Evolutionary conservation across 2,797 vertebrate genomes (phyloP).

Genomic region (Neoniphon sammara): DNA sequence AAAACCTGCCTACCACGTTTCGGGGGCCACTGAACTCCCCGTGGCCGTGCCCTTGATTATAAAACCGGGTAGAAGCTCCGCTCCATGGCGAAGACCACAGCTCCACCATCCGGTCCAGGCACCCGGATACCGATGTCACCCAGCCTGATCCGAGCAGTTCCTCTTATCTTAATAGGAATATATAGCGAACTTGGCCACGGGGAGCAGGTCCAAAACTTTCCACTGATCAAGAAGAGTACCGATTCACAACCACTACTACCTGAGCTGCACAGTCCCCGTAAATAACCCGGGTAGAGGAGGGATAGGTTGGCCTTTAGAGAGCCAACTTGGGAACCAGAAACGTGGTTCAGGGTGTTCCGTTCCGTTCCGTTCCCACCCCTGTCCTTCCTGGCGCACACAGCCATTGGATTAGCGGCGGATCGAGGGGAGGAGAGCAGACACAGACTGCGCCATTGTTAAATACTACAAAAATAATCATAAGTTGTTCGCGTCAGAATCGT

Average conservation of each 20-base stretch:
- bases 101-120: conserved; percentile 53
- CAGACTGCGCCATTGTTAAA: conserved; percentile 86
- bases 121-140: conserved; percentile 57
- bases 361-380: conserved; percentile 76
- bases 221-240: conserved; percentile 23
- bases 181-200: conserved; percentile 49
- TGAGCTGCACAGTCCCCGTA: conserved; percentile 58
- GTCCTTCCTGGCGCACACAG: conserved; percentile 80
- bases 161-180: conserved; percentile 1
- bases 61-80: conserved; percentile 50
- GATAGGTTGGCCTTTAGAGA: conserved; percentile 15
- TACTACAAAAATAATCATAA: conserved; percentile 59
- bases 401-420: conserved; percentile 84
- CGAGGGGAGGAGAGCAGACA: conserved; percentile 78
- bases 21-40: conserved; percentile 35
- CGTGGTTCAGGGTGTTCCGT: conserved; percentile 76
- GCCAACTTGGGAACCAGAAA: conserved; percentile 70
- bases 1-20: conserved; percentile 44
- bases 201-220: conserved; percentile 67
- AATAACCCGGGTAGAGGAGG: conserved; percentile 53
- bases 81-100: conserved; percentile 50
- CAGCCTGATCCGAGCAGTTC: conserved; percentile 10
- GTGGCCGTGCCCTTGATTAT: conserved; percentile 75
- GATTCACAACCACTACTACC: conserved; percentile 52
- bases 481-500: conserved; percentile 48